Conservation (phyloP, 1,140 invertebrate genomes). For the Paracyclopina nana region DNA sequence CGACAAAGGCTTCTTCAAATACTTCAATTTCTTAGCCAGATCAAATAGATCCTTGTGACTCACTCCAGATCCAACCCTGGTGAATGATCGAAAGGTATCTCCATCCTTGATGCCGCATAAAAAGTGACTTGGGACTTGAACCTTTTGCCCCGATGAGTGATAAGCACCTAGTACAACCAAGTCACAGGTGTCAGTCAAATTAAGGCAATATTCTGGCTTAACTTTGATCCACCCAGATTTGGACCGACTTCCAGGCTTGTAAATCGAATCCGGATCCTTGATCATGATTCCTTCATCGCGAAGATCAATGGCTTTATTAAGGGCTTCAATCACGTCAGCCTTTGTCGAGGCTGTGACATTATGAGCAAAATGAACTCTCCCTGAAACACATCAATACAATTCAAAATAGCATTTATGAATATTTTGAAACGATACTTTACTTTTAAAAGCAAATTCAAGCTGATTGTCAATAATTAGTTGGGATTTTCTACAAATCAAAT, state of each 20-base stretch:
- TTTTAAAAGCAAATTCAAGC: no score
- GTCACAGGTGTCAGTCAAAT: slow-evolving; percentile 64
- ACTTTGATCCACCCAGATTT: slow-evolving; percentile 59
- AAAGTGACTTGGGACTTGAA: slow-evolving; percentile 19
- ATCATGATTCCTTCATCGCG: slow-evolving; percentile 77
- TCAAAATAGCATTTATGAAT: slow-evolving; percentile 7
- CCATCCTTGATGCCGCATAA: no score
- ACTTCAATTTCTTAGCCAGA: slow-evolving; percentile 29
- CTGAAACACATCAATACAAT: not conserved
- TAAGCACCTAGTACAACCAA: slow-evolving; percentile 70
- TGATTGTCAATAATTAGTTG: no score
- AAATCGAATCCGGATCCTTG: slow-evolving; percentile 54
- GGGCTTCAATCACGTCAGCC: slow-evolving; percentile 44
- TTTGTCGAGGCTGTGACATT: slow-evolving; percentile 24
- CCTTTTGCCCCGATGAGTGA: slow-evolving; percentile 44
- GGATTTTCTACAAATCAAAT: no score
- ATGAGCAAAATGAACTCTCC: slow-evolving; percentile 11
- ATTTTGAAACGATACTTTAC: slow-evolving; percentile 15
- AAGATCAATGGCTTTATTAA: slow-evolving; percentile 61
- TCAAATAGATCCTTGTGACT: slow-evolving; percentile 34
- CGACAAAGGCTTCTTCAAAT: slow-evolving; percentile 28
- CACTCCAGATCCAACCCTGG: slow-evolving; percentile 43
- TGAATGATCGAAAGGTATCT: slow-evolving; percentile 40
- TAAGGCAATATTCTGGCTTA: slow-evolving; percentile 69
- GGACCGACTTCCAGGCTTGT: slow-evolving; percentile 56